These are phyloP conservation scores for Tauraco erythrolophus DNA, from an alignment of 2,113 vertebrate species.

Conservation along the genomic window DNA sequence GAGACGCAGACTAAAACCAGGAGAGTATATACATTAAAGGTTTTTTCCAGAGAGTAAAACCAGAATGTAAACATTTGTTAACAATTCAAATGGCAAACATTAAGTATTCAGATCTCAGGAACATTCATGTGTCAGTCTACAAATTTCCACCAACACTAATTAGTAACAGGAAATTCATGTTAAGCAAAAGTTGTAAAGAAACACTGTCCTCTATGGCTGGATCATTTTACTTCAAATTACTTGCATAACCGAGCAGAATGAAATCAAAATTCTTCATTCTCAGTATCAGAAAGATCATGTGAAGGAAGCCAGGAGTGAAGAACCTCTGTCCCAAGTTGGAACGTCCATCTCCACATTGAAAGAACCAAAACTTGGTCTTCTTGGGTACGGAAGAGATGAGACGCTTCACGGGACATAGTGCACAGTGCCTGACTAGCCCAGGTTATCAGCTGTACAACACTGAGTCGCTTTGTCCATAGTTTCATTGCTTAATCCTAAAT, in stretches of 20 bases:
- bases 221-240: background rate
- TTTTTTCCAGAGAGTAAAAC: background rate
- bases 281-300: background rate
- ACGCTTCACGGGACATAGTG: background rate
- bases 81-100: background rate
- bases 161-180: background rate
- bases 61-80: background rate
- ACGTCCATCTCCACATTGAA: background rate
- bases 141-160: background rate
- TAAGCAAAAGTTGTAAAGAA: background rate
- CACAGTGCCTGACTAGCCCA: background rate
- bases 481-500: background rate
- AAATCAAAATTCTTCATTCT: background rate
- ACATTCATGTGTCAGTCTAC: rapidly evolving
- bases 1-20: background rate
- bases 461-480: background rate
- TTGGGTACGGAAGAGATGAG: background rate
- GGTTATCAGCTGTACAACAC: background rate
- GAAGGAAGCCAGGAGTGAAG: background rate
- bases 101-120: background rate
- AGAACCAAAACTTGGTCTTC: background rate
- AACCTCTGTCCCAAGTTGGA: background rate
- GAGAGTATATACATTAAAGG: background rate
- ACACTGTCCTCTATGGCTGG: background rate
- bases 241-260: background rate